Base-by-base conservation (phyloP, 1,140 invertebrate species). In the Parapsyche elsis region DNA sequence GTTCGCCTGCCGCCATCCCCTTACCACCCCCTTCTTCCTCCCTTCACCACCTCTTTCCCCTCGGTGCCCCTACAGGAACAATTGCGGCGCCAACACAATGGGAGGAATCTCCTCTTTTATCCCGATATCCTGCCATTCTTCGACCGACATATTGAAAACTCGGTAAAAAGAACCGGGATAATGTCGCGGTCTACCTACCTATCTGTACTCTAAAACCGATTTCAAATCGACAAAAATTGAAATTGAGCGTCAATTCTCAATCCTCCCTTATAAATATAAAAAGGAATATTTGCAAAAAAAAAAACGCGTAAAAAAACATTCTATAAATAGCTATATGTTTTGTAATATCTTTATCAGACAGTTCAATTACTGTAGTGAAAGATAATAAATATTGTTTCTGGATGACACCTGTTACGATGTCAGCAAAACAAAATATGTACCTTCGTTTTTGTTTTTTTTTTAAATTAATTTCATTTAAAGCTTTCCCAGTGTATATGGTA, bases 41-140 rank as follows among this genome's bases (percentile, higher is more conserved):
- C 30, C 30, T 38, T n/a, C n/a, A 38, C 30, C 30, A 38, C 30
- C 30, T 7, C 30, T 7, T 4, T 7, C 24, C 64, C 19, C 24
- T 9, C 9, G 64, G 21, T 10, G 64, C 21, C 24, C 21, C 75
- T 23, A 57, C 61, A 24, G 75, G 81, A 82, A 82, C 81, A 82
- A 82, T 82, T 77, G 78, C 78, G 19, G 46, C 64, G 71, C 49
- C 19, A 23, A 53, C 61, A 82, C 81, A 82, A 82, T 82, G 78
- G 78, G 59, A 80, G 70, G 81, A 79, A 82, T 82, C 74, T 80
- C 74, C 75, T 80, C 78, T 80, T 82, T 82, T 80, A 80, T 80
- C 74, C 53, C 78, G 67, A 77, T 79, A 76, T 82, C 70, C 78
- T 73, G 74, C 73, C 71, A 71, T 76, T 79, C 70, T 77, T 79